phyloP scores from a whole-genome alignment of 2,113 vertebrate genomes.

The Apus apus region DNA sequence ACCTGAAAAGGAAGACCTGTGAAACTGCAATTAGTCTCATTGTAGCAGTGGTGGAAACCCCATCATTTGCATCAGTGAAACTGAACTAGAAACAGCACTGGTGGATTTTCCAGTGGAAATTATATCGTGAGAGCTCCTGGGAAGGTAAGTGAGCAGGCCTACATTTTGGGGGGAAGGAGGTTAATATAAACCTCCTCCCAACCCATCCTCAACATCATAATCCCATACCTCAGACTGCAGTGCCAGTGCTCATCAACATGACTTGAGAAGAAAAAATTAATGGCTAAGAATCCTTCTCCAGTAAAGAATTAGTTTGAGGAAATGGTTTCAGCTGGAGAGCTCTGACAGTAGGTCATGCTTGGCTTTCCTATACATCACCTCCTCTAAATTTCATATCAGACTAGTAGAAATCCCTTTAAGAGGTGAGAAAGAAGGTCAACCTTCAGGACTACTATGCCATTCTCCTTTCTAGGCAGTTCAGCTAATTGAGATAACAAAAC shows the following conservation, averaged over 20 bases:
- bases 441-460: not conserved
- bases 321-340: not conserved
- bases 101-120: not conserved
- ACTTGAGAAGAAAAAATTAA: not conserved
- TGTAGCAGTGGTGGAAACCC: not conserved
- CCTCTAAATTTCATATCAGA: not conserved
- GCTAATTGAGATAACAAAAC: not conserved
- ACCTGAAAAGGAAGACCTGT: not conserved
- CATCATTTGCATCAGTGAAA: not conserved
- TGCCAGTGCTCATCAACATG: not conserved
- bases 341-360: not conserved
- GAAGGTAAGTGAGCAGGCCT: not conserved
- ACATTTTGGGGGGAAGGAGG: rapidly evolving
- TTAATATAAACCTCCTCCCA: not conserved
- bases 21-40: not conserved
- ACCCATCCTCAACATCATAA: not conserved
- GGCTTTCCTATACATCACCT: not conserved
- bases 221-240: not conserved
- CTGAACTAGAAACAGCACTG: not conserved
- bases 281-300: not conserved
- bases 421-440: not conserved
- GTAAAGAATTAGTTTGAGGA: not conserved
- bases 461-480: not conserved
- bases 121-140: not conserved
- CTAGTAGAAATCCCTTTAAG: not conserved